phyloP scores from a whole-genome alignment of 1,140 invertebrate species.

The Meloidogyne hapla region DNA sequence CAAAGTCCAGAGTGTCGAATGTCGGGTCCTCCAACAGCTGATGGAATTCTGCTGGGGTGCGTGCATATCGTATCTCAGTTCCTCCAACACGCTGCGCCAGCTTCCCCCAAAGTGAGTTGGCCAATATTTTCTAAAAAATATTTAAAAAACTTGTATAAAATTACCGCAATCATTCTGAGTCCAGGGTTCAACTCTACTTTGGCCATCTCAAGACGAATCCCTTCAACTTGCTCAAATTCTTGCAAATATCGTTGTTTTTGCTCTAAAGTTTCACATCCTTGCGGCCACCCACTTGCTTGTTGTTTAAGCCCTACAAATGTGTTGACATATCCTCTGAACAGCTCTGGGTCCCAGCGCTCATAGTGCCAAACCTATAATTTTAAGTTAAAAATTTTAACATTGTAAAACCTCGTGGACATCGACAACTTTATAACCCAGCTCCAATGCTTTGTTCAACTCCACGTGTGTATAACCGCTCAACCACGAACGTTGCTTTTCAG shows the following conservation, averaged over 20 bases:
- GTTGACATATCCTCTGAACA: conserved; percentile 10
- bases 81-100: conserved; percentile 5
- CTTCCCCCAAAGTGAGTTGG: conserved; percentile 24
- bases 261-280: background rate
- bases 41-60: conserved; percentile 21
- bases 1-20: conserved; percentile 19
- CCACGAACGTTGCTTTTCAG: conserved; percentile 10
- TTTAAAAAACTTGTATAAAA: background rate
- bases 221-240: background rate
- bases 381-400: background rate
- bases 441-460: conserved; percentile 9
- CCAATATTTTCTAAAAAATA: background rate
- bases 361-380: conserved; percentile 6
- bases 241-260: background rate
- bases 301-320: conserved; percentile 1
- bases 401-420: background rate
- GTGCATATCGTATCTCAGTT: conserved; percentile 13
- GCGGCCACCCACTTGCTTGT: conserved; percentile 1
- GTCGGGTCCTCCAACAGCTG: conserved; percentile 11
- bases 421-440: background rate
- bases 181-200: background rate
- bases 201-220: background rate
- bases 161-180: background rate
- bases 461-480: background rate
- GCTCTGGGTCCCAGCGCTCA: conserved; percentile 4